Percentiles rank a stretch among this genome's conserved stretches.
Conservation (phyloP, 2,797 vertebrate genomes). For the Sebastes alutus region DNA sequence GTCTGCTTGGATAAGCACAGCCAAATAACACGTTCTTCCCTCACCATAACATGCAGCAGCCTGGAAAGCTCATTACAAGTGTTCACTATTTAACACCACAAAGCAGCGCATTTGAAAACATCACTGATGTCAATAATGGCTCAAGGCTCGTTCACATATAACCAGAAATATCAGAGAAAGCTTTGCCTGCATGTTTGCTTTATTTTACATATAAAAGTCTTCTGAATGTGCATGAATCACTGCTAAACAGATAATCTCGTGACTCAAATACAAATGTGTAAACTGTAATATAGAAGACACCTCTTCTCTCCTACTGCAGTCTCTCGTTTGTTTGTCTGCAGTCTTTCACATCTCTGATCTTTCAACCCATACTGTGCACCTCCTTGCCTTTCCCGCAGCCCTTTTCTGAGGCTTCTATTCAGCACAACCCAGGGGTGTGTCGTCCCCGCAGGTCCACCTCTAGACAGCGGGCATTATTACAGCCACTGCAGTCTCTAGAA, state of each 20-base stretch:
- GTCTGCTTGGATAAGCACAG: conserved; percentile 67
- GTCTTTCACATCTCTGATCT: conserved; percentile 26
- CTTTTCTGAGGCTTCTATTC: conserved; percentile 36
- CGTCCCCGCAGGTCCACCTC: conserved; percentile 46
- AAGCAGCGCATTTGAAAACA: conserved; percentile 48
- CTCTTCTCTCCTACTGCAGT: neutral
- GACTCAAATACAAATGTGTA: conserved; percentile 9
- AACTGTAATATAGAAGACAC: neutral
- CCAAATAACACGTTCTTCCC: conserved; percentile 68
- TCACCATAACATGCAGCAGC: conserved; percentile 63
- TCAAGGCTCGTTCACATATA: conserved; percentile 1
- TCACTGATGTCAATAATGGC: conserved; percentile 30
- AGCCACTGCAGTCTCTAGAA: conserved; percentile 45
- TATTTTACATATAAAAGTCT: neutral
- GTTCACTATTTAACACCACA: conserved; percentile 62
- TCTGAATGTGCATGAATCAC: neutral
- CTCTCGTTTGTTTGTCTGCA: neutral
- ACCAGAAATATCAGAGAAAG: neutral
- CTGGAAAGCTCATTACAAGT: conserved; percentile 72
- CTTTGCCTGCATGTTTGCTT: neutral
- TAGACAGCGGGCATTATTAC: conserved; percentile 54
- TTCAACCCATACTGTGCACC: neutral
- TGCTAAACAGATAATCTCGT: conserved; percentile 10
- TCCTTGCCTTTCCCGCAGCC: conserved; percentile 14
- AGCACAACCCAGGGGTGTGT: conserved; percentile 46